Conservation (phyloP, 2,888 invertebrate genomes). For the Dryadula phaetusa region DNA sequence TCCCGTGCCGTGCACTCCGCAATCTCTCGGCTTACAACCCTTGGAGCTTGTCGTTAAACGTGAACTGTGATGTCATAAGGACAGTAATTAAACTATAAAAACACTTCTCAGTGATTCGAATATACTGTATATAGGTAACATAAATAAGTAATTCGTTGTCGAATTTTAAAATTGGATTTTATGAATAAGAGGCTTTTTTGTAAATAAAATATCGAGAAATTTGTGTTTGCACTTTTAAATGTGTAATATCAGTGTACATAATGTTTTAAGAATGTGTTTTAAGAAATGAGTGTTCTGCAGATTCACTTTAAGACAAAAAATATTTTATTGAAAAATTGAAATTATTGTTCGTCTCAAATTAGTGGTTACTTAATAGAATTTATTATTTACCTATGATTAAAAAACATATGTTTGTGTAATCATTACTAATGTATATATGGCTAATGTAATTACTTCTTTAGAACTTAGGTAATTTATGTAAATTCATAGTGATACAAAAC, state of each 20-base stretch:
- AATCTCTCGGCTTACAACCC: slow-evolving; percentile 68
- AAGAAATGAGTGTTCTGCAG: slow-evolving; percentile 18
- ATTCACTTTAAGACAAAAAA: slow-evolving; percentile 12
- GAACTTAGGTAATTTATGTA: slow-evolving; percentile 45
- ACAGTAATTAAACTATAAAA: slow-evolving; percentile 10
- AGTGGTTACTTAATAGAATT: slow-evolving; percentile 49
- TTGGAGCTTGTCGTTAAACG: slow-evolving; percentile 79
- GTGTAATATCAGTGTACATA: slow-evolving; percentile 32
- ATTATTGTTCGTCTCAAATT: slow-evolving; percentile 40
- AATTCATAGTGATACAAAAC: slow-evolving; percentile 77
- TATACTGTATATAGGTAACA: slow-evolving; percentile 12
- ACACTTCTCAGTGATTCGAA: not conserved
- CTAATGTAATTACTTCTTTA: slow-evolving; percentile 39
- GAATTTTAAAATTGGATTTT: slow-evolving; percentile 18
- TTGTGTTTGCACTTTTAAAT: slow-evolving; percentile 26
- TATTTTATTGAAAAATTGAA: slow-evolving; percentile 34
- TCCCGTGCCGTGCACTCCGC: slow-evolving; percentile 64
- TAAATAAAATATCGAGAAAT: slow-evolving; percentile 23
- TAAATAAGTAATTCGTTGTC: not conserved
- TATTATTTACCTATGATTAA: slow-evolving; percentile 53
- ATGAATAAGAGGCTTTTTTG: slow-evolving; percentile 15
- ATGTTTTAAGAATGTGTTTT: slow-evolving; percentile 23
- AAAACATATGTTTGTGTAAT: slow-evolving; percentile 52
- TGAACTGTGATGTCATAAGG: slow-evolving; percentile 66
- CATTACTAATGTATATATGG: slow-evolving; percentile 68